Conservation (phyloP, 2,888 invertebrate genomes). For the Agriopis aurantiaria region DNA sequence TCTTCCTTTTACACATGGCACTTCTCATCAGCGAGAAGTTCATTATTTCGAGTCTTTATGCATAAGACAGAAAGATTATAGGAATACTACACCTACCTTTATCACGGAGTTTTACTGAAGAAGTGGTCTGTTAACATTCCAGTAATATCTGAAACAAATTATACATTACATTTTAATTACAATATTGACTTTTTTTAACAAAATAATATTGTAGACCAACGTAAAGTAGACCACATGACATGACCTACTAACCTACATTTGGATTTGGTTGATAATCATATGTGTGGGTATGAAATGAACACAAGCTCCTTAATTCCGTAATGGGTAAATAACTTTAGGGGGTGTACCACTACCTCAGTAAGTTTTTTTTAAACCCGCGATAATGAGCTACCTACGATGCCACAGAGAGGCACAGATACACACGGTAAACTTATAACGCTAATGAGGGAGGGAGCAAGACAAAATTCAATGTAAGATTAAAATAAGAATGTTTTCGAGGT, state of each 20-base stretch:
- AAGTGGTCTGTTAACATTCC: conserved; percentile 51
- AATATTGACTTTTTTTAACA: background rate
- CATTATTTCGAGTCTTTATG: too few relatives aligned
- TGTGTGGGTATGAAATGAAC: background rate
- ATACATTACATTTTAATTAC: conserved; percentile 1
- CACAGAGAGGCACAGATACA: too few relatives aligned
- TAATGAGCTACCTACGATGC: too few relatives aligned
- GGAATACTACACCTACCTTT: conserved; percentile 52
- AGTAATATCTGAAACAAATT: conserved; percentile 53
- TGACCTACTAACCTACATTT: conserved; percentile 15
- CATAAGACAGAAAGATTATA: background rate
- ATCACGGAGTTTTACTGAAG: conserved; percentile 57
- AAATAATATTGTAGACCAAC: conserved; percentile 2
- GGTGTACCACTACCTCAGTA: background rate
- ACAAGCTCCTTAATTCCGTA: conserved; percentile 11
- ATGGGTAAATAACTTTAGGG: background rate
- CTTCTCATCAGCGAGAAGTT: too few relatives aligned
- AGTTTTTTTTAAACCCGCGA: background rate
- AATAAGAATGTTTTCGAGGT: too few relatives aligned
- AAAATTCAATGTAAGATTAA: too few relatives aligned
- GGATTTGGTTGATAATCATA: conserved; percentile 2
- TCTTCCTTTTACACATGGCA: too few relatives aligned
- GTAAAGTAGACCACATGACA: background rate
- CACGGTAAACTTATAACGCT: too few relatives aligned
- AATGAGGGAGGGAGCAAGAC: too few relatives aligned